Evolutionary conservation across 2,113 vertebrate species (phyloP), one percentile per base, ranked within the genome.

Genomic region (Syrrhaptes paradoxus): DNA sequence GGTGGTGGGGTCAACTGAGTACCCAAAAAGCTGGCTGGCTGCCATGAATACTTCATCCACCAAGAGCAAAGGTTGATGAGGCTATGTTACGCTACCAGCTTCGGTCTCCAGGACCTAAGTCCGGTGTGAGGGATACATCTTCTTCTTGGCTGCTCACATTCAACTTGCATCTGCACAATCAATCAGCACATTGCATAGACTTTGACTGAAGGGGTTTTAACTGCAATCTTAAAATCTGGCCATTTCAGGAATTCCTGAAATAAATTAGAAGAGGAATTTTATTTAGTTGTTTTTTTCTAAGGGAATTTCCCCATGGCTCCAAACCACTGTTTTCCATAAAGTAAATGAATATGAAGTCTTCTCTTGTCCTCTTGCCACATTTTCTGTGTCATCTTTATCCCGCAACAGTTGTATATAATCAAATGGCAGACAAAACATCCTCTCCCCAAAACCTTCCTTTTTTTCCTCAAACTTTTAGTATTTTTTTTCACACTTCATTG

Each of bases 211-310:
- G 88, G 88, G 93, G 72, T 49, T 34, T 94, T 95, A 95, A 95
- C 62, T 96, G 93, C 93, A 97, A 97, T 62, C 93, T 84, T 94
- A 95, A 96, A 96, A 97, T 97, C 93, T 94, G 94, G 89, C 96
- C 95, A 93, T 96, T 97, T 96, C 84, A 96, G 87, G 90, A 94
- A 95, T 97, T 96, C 9, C 94, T 91, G 91, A 95, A 94, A 94
- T 96, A 95, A 96, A 97, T 96, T 93, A 95, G 95, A 95, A 96
- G 94, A 93, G 96, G 96, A 96, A 95, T 96, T 95, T 95, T 92
- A 92, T 96, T 97, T 96, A 95, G 95, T 92, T 63, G 55, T 17
- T 72, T 85, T 85, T 93, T 68, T 8, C 66, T 93, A 95, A 86
- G 86, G 86, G 81, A 88, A 93, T 90, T 90, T 95, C 71, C 89